Base-by-base conservation (phyloP, 2,113 vertebrate genomes). In the Argyrosomus japonicus region DNA sequence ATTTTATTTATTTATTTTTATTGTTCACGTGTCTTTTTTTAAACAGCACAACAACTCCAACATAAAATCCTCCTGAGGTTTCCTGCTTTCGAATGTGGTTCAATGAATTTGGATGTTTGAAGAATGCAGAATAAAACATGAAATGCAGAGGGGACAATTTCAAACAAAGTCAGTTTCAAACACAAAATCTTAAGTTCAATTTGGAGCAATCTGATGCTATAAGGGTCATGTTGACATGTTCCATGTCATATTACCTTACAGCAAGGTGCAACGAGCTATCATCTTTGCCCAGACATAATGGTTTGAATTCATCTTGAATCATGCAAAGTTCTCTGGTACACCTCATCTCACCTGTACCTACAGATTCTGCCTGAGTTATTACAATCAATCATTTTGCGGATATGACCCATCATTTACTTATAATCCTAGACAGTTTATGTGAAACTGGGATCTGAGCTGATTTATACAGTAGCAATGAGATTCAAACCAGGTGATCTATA, bases 101-200 rank as follows among this genome's bases (percentile, higher is more conserved):
- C 45, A 47, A 11, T 53, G 10, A 77, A 70, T 23, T 32, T 58
- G 21, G 23, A 53, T 25, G 57, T 69, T 61, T 15, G 19, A 45
- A 23, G 17, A 75, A 43, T 14, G 14, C 3, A 63, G 50, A 73
- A 23, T 62, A 50, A 74, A 74, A 51, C 19, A 51, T 62, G 60
- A 53, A 50, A 13, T 43, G 68, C 51, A 18, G 51, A 50, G 60
- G 18, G 13, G 40, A 63, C 40, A 21, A 18, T 47, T 65, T 45
- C 71, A 50, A 75, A 62, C 60, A 36, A 62, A 18, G 9, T 47
- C 32, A n/a, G 21, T 54, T 68, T 75, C 56, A 32, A 75, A 53
- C 11, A 45, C 56, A 56, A 75, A 5, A 60, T 69, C 45, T 62
- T 40, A 21, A 45, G 5, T 45, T 12, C 23, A 68, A 13, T 43